Conservation (phyloP, 2,888 invertebrate genomes). For the Heliconius hortense region DNA sequence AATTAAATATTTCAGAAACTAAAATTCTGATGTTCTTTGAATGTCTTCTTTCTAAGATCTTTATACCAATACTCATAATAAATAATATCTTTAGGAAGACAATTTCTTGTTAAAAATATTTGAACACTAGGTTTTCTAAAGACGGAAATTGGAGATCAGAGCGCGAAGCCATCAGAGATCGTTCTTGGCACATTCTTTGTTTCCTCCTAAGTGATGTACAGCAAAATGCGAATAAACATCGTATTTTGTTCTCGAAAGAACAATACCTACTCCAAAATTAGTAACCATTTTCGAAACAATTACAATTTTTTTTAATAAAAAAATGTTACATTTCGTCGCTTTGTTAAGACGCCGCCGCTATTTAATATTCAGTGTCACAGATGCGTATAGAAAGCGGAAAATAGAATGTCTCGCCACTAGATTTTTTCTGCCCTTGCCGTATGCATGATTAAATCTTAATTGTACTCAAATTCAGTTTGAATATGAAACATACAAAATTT, state of each 20-base stretch:
- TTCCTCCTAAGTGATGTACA: conserved; percentile 5
- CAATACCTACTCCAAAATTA: conserved; percentile 1
- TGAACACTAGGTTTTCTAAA: conserved; percentile 13
- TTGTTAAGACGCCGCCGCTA: too few relatives aligned
- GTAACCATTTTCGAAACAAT: not conserved
- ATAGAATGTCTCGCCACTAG: too few relatives aligned
- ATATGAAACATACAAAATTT: too few relatives aligned
- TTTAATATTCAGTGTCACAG: too few relatives aligned
- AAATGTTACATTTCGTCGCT: too few relatives aligned
- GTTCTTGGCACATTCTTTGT: conserved; percentile 16
- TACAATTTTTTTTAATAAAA: not conserved
- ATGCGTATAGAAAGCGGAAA: too few relatives aligned
- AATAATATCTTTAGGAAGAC: not conserved
- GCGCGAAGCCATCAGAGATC: conserved; percentile 10
- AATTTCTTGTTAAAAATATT: not conserved
- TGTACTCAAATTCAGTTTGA: too few relatives aligned
- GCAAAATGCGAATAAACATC: conserved; percentile 4
- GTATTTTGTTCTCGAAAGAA: not conserved
- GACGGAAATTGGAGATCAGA: conserved; percentile 17
- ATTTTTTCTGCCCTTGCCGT: too few relatives aligned
- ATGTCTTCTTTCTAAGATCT: not conserved
- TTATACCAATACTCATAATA: not conserved
- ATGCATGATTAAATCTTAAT: too few relatives aligned
- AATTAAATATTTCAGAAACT: too few relatives aligned
- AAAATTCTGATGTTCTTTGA: too few relatives aligned